phyloP scores from a whole-genome alignment of 2,797 vertebrate species.

The Anabacerthia variegaticeps region DNA sequence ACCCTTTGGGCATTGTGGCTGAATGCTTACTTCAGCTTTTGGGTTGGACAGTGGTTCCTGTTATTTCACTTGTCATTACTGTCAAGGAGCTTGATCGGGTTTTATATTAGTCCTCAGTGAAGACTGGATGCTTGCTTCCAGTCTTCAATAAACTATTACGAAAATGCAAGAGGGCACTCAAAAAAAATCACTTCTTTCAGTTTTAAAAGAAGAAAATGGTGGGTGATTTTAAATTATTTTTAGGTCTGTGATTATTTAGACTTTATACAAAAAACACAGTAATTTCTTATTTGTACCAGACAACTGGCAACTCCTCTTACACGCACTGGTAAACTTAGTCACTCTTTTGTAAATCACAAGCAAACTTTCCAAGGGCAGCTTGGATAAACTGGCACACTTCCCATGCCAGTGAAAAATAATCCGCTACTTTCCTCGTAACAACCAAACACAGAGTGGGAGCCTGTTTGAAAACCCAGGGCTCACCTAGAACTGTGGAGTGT shows the following conservation, averaged over 20 bases:
- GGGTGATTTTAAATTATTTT: conserved; percentile 9
- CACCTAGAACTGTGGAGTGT: background rate
- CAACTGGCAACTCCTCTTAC: background rate
- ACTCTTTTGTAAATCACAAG: background rate
- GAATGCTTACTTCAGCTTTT: background rate
- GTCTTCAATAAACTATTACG: background rate
- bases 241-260: conserved; percentile 11
- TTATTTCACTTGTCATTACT: conserved; percentile 10
- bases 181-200: background rate
- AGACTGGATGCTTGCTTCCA: background rate
- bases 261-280: background rate
- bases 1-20: background rate
- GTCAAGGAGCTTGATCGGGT: background rate
- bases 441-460: background rate
- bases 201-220: conserved; percentile 6
- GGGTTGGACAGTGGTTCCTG: background rate
- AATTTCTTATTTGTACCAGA: conserved; percentile 8
- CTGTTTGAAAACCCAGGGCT: background rate
- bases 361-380: background rate
- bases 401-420: background rate
- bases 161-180: background rate
- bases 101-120: background rate
- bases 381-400: background rate
- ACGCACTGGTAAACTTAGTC: background rate
- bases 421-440: background rate